Conservation (phyloP, 2,113 vertebrate species). For the Zosterops pallidus region DNA sequence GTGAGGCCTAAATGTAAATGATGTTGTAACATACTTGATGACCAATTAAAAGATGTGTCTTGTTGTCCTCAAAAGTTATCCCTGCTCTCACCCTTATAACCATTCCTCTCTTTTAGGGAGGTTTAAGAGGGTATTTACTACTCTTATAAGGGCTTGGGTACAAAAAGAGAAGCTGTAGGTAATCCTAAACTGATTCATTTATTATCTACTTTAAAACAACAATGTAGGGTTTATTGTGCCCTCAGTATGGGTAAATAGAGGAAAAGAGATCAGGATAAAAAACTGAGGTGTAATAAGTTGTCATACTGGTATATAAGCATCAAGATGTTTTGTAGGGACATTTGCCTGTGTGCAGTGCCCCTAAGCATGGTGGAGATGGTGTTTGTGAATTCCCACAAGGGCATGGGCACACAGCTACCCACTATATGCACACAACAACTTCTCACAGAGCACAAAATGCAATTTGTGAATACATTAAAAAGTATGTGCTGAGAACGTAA, state of each 20-base stretch:
- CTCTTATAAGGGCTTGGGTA: not conserved
- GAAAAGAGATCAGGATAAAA: not conserved
- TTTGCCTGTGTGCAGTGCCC: not conserved
- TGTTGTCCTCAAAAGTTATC: not conserved
- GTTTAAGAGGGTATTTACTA: not conserved
- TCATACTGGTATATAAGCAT: not conserved
- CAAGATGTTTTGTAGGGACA: not conserved
- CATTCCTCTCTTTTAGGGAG: not conserved
- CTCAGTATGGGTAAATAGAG: not conserved
- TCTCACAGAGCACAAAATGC: not conserved
- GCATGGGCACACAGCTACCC: not conserved
- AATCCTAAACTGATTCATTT: not conserved
- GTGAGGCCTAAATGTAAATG: not conserved
- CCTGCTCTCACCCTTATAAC: not conserved
- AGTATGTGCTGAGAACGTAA: not conserved
- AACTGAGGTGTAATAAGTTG: not conserved
- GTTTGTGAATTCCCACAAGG: not conserved
- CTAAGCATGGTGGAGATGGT: rapidly evolving
- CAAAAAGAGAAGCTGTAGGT: not conserved
- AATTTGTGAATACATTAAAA: not conserved
- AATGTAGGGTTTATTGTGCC: not conserved
- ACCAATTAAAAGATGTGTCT: not conserved
- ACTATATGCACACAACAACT: rapidly evolving
- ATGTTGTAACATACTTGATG: not conserved
- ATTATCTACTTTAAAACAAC: not conserved